phyloP scores from a whole-genome alignment of 2,888 invertebrate species.

The Polydrusus cervinus region DNA sequence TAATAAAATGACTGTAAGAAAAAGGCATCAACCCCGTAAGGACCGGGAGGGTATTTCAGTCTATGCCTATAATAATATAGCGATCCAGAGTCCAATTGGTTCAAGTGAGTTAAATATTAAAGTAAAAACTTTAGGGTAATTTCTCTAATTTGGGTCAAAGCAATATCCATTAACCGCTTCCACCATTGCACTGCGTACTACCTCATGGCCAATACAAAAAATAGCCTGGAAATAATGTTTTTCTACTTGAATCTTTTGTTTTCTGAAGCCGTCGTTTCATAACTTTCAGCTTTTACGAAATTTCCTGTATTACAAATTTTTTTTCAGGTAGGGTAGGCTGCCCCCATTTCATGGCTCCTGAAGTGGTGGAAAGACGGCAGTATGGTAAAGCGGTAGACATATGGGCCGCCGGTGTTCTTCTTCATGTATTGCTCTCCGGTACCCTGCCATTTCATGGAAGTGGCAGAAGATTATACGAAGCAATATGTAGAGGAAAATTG shows the following conservation, averaged over 20 bases:
- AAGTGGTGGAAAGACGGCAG: constrained; percentile 92
- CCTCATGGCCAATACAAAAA: too few relatives aligned
- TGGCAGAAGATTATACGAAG: constrained; percentile 92
- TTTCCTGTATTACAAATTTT: background rate
- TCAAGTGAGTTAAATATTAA: too few relatives aligned
- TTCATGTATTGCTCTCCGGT: constrained; percentile 95
- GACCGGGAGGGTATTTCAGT: too few relatives aligned
- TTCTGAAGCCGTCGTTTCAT: background rate
- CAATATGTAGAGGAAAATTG: constrained; percentile 89
- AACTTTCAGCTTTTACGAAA: background rate
- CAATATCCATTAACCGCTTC: too few relatives aligned
- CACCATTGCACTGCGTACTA: too few relatives aligned
- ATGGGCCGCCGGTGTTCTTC: constrained; percentile 96
- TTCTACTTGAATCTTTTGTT: background rate
- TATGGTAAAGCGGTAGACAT: constrained; percentile 97
- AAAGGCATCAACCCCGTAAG: too few relatives aligned
- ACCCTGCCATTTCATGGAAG: constrained; percentile 96
- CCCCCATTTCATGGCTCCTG: constrained; percentile 98
- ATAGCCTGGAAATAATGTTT: too few relatives aligned
- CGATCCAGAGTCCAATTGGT: too few relatives aligned
- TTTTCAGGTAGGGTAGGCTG: constrained; percentile 91
- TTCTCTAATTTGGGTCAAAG: too few relatives aligned
- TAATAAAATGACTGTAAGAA: too few relatives aligned
- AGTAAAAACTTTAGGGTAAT: too few relatives aligned
- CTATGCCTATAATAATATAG: too few relatives aligned